Percentiles rank a stretch among this genome's conserved stretches.
Evolutionary conservation across 2,113 vertebrate species (phyloP).

Genomic region (Brachypodius melanocephalos): DNA sequence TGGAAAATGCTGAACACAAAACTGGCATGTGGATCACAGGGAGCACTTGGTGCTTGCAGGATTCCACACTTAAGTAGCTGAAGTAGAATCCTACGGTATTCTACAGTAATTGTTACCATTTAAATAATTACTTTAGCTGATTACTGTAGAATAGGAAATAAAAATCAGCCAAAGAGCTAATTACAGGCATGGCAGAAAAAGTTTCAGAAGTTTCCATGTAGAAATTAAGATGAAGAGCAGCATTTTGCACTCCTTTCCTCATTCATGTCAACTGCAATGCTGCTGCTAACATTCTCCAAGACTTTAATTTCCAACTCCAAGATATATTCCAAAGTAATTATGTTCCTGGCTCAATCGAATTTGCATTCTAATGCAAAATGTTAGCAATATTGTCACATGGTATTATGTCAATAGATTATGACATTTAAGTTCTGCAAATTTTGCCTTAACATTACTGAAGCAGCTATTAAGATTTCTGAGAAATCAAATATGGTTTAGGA

Average conservation of each 20-base stretch:
- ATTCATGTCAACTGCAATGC: background rate
- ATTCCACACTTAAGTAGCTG: background rate
- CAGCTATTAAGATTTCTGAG: background rate
- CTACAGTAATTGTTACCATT: background rate
- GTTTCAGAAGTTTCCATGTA: background rate
- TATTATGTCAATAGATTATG: background rate
- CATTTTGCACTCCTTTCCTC: background rate
- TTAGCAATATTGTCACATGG: background rate
- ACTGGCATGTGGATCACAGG: accelerated
- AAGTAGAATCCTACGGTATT: background rate
- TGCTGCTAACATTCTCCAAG: background rate
- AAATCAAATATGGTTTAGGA: background rate
- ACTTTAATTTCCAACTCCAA: background rate
- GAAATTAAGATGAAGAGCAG: background rate
- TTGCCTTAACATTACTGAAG: background rate
- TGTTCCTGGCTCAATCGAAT: background rate
- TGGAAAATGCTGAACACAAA: background rate
- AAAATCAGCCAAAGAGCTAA: background rate
- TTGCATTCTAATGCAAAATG: background rate
- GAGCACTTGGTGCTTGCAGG: background rate
- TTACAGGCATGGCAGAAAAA: background rate
- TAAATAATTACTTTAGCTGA: background rate
- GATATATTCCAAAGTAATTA: background rate
- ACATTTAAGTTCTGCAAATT: background rate
- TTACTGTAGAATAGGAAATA: background rate